Evolutionary conservation across 1,140 invertebrate genomes (phyloP).

Genomic region (Mactra quadrangularis): DNA sequence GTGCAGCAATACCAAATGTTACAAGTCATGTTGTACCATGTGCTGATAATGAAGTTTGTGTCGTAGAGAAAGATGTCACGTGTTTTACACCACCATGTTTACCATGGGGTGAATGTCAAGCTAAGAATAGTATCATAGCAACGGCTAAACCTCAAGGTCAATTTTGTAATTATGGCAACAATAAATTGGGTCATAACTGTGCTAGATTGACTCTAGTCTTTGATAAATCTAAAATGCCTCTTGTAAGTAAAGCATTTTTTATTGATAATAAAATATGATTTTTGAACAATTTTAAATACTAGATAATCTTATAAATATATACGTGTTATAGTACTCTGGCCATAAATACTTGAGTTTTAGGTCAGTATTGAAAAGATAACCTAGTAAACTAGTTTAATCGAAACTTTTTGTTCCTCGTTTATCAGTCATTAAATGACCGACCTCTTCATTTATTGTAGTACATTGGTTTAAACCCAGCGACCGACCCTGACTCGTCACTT

Average conservation of each 20-base stretch:
- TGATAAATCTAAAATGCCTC: constrained; percentile 86
- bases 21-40: constrained; percentile 74
- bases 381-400: too few relatives aligned
- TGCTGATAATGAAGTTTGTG: constrained; percentile 75
- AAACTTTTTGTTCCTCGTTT: too few relatives aligned
- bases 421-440: too few relatives aligned
- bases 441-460: too few relatives aligned
- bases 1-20: constrained; percentile 76
- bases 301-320: neutral
- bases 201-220: constrained; percentile 90
- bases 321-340: neutral
- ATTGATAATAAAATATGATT: neutral
- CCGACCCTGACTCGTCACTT: too few relatives aligned
- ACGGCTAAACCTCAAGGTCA: constrained; percentile 86
- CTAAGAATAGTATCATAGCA: constrained; percentile 90
- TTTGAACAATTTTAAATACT: neutral
- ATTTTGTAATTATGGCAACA: constrained; percentile 91
- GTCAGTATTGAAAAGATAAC: too few relatives aligned
- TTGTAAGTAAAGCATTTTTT: constrained; percentile 73
- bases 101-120: constrained; percentile 92
- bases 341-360: neutral
- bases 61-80: constrained; percentile 81
- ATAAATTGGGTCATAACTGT: constrained; percentile 88
- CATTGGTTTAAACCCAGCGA: too few relatives aligned
- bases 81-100: constrained; percentile 91